Evolutionary conservation across 1,140 invertebrate genomes (phyloP), one percentile per base, ranked within the genome.

Genomic region (Brachionus paranguensis): DNA sequence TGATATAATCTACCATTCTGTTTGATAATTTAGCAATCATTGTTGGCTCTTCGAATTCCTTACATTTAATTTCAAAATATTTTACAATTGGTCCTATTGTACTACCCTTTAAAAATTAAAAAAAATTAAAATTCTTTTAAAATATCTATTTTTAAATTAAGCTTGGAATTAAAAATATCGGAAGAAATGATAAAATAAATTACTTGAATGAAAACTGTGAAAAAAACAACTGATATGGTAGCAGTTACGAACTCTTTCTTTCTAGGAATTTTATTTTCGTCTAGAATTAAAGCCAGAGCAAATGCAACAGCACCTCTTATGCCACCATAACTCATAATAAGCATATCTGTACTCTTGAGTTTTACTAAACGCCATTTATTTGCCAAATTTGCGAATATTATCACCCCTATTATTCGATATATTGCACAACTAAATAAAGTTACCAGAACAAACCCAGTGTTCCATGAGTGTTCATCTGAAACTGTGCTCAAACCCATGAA

Each of bases 291-390:
- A 45, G 96, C 96, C 85, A 99, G 90, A 41, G 96, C 96, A 89
- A 99, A 99, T 41, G 97, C 97, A n/a, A 99, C 96, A 24, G 97
- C 97, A 33, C 97, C 97, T 85, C 97, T 92, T 60, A 99, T 91
- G 68, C 96, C 97, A 85, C 97, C 97, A 89, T 99, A 99, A 1
- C 95, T 95, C 96, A 99, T 99, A 20, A 99, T 96, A 89, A 99
- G 97, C 89, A 99, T 97, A 90, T 99, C 97, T 20, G 90, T 88
- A 72, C 96, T 94, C 6, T 85, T 88, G 72, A 93, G 93, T 88
- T 94, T 94, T 79, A 88, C 90, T 96, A 95, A 85, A 95, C 92
- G 85, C 94, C 96, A 96, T 85, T 93, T 92, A 92, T 99, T 99
- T 45, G 95, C 94, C 85, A 98, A 88, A 47, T 93, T 93, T 78